A percentile compares a stretch with the other conserved stretches of the same genome.
Conservation (phyloP, 2,888 invertebrate genomes). For the Eristalis arbustorum region DNA sequence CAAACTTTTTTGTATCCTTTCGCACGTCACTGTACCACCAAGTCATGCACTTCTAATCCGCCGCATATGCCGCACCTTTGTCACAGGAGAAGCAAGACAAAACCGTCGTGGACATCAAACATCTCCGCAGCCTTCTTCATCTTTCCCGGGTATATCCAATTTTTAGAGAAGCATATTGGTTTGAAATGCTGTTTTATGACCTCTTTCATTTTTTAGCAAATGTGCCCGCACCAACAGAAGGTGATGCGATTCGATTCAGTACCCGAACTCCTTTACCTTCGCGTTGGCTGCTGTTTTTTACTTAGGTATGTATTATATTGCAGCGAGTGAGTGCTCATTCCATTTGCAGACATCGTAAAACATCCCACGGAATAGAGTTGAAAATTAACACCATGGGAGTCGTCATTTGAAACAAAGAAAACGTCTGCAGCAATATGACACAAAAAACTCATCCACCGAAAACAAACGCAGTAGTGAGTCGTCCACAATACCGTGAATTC, state of each 20-base stretch:
- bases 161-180: background rate
- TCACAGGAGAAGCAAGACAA: background rate
- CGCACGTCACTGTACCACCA: background rate
- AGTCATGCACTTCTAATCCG: background rate
- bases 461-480: background rate
- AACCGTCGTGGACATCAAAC: background rate
- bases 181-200: constrained; percentile 2
- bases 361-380: constrained; percentile 69
- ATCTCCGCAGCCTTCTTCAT: background rate
- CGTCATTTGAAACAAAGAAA: constrained; percentile 61
- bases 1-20: background rate
- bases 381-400: constrained; percentile 72
- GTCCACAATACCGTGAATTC: constrained; percentile 32
- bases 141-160: constrained; percentile 2
- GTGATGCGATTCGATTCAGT: constrained; percentile 47
- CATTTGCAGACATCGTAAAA: constrained; percentile 61
- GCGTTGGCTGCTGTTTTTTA: constrained; percentile 23
- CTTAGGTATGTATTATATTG: background rate
- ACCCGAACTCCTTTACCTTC: constrained; percentile 16
- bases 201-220: constrained; percentile 30
- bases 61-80: background rate
- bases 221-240: constrained; percentile 44
- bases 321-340: constrained; percentile 46
- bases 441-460: constrained; percentile 40
- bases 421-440: constrained; percentile 39